phyloP scores from a whole-genome alignment of 2,113 vertebrate species.

The Gobiocypris rarus region DNA sequence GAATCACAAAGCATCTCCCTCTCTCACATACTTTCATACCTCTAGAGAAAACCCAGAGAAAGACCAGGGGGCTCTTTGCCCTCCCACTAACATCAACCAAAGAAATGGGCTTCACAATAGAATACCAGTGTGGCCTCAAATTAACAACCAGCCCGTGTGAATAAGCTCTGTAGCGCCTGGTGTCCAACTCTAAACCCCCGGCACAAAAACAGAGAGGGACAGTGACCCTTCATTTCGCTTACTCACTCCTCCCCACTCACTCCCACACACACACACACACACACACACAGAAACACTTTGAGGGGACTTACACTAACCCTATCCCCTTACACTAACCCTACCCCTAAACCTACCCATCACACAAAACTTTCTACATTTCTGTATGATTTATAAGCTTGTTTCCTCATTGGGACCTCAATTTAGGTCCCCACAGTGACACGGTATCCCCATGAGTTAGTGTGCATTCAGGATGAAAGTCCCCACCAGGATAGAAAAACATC shows the following conservation, averaged over 20 bases:
- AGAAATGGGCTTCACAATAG: slow-evolving; percentile 55
- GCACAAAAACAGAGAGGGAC: slow-evolving; percentile 57
- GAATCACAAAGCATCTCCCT: slow-evolving; percentile 42
- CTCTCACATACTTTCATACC: slow-evolving; percentile 56
- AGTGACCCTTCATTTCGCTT: slow-evolving; percentile 52
- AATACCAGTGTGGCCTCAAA: slow-evolving; percentile 64
- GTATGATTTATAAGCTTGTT: too few species aligned
- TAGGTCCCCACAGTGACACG: too few species aligned
- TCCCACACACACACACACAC: too few species aligned
- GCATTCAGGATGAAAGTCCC: too few species aligned
- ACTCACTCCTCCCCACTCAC: not conserved
- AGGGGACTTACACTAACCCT: too few species aligned
- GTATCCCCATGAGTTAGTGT: too few species aligned
- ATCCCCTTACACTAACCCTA: too few species aligned
- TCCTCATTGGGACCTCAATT: too few species aligned
- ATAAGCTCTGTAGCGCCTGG: slow-evolving; percentile 58
- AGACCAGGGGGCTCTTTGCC: slow-evolving; percentile 51
- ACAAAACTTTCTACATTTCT: too few species aligned
- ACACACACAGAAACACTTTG: too few species aligned
- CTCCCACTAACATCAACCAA: slow-evolving; percentile 48
- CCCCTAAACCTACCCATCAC: too few species aligned
- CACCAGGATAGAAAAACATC: too few species aligned
- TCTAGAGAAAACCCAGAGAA: slow-evolving; percentile 51
- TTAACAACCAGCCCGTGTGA: slow-evolving; percentile 62
- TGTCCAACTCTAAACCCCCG: slow-evolving; percentile 54